Conservation (phyloP, 2,797 vertebrate species). For the Heterohyrax brucei region DNA sequence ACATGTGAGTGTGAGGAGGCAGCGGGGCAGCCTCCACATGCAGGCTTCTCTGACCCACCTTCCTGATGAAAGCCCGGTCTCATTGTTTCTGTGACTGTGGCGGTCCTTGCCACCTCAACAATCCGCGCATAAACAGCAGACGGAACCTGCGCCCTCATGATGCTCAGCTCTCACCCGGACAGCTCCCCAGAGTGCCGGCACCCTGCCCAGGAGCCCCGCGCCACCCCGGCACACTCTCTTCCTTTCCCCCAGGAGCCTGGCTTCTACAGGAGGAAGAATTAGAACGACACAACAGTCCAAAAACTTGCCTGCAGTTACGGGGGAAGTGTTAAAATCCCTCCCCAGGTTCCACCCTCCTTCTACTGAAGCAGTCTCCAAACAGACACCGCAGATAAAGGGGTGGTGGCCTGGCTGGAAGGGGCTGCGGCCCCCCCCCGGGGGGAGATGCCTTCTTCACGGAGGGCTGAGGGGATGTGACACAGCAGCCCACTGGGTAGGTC, state of each 20-base stretch:
- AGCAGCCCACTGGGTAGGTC: slow-evolving; percentile 93
- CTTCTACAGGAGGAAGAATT: slow-evolving; percentile 63
- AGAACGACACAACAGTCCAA: slow-evolving; percentile 59
- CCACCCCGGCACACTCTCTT: background rate
- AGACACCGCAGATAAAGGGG: slow-evolving; percentile 86
- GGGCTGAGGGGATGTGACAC: too few relatives aligned
- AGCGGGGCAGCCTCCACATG: background rate
- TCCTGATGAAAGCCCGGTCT: background rate
- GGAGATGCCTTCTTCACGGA: too few relatives aligned
- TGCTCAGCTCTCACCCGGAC: background rate
- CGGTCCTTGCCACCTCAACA: background rate
- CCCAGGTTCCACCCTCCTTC: slow-evolving; percentile 74
- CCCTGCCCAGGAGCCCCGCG: background rate
- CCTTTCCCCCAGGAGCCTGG: background rate
- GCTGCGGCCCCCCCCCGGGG: slow-evolving; percentile 78
- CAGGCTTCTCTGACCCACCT: background rate
- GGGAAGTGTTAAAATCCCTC: slow-evolving; percentile 81
- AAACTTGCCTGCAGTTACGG: slow-evolving; percentile 81
- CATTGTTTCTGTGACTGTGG: background rate
- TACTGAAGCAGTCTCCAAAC: slow-evolving; percentile 72
- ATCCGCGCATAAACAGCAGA: background rate
- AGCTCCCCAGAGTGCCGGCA: background rate
- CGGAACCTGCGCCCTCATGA: background rate
- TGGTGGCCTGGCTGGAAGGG: slow-evolving; percentile 81
- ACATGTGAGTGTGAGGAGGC: rapidly evolving